phyloP scores from a whole-genome alignment of 2,113 vertebrate species.

The Sylvilagus bachmani region DNA sequence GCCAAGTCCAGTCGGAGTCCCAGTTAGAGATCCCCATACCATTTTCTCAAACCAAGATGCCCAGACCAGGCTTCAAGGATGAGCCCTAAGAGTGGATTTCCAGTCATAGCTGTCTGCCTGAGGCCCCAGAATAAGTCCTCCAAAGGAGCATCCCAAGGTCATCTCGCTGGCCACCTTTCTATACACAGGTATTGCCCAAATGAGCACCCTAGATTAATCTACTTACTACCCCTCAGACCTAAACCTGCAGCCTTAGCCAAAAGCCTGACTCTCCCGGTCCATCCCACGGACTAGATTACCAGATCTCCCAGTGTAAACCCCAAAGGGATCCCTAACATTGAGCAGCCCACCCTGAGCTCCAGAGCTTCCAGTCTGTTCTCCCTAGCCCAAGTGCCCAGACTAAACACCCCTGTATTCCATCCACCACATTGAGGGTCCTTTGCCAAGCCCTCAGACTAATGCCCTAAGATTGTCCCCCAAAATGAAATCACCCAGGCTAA shows the following conservation, averaged over 20 bases:
- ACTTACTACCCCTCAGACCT: neutral
- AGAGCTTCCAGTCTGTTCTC: conserved; percentile 3
- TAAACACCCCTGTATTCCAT: neutral
- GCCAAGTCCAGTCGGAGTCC: neutral
- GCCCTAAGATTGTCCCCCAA: neutral
- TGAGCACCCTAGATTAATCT: neutral
- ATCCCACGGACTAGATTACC: neutral
- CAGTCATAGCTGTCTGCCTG: neutral
- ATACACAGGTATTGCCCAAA: neutral
- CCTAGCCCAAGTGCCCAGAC: neutral
- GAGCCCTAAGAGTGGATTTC: neutral
- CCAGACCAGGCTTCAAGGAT: neutral
- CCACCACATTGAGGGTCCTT: neutral
- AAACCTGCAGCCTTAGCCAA: conserved; percentile 17
- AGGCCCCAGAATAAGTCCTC: conserved; percentile 1
- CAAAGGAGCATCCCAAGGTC: neutral
- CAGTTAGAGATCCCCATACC: neutral
- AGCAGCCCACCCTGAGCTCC: conserved; percentile 11
- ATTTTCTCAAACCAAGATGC: conserved; percentile 16
- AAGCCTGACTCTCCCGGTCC: conserved; percentile 25
- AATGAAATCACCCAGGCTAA: neutral
- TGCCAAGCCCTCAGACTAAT: neutral
- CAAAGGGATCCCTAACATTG: neutral
- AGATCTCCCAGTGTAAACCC: neutral
- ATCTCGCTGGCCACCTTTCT: conserved; percentile 22